Conservation (phyloP, 2,888 invertebrate species). For the Thereva nobilitata region DNA sequence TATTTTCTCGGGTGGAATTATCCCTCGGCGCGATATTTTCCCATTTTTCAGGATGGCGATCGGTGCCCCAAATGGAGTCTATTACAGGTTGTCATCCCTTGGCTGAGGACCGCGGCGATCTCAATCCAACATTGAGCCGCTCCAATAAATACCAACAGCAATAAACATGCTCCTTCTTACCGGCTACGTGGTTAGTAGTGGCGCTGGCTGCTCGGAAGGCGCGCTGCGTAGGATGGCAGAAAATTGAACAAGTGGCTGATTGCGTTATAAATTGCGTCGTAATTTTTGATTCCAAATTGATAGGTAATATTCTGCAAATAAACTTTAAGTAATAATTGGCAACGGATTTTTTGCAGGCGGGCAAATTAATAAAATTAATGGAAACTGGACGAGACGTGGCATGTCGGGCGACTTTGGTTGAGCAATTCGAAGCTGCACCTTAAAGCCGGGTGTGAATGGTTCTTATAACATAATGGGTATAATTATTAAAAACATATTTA, state of each 20-base stretch:
- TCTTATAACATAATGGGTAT: too few species aligned
- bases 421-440: too few species aligned
- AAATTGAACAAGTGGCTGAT: conserved; percentile 37
- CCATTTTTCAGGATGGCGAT: conserved; percentile 23
- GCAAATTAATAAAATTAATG: too few species aligned
- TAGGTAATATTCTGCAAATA: conserved; percentile 34
- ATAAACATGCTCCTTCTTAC: conserved; percentile 19
- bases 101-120: background rate
- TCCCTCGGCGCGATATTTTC: conserved; percentile 20
- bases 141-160: conserved; percentile 18
- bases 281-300: conserved; percentile 32
- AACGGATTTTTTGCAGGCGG: too few species aligned
- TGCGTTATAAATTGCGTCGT: conserved; percentile 32
- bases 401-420: too few species aligned
- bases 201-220: conserved; percentile 6
- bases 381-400: too few species aligned
- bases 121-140: conserved; percentile 25
- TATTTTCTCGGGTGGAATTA: conserved; percentile 21
- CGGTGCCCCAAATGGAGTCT: conserved; percentile 13
- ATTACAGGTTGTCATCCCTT: conserved; percentile 26
- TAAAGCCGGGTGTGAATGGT: too few species aligned
- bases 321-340: conserved; percentile 27
- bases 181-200: too few species aligned
- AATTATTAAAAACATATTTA: too few species aligned
- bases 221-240: conserved; percentile 31